Evolutionary conservation across 2,113 vertebrate genomes (phyloP).

Genomic region (Gopherus evgoodei): DNA sequence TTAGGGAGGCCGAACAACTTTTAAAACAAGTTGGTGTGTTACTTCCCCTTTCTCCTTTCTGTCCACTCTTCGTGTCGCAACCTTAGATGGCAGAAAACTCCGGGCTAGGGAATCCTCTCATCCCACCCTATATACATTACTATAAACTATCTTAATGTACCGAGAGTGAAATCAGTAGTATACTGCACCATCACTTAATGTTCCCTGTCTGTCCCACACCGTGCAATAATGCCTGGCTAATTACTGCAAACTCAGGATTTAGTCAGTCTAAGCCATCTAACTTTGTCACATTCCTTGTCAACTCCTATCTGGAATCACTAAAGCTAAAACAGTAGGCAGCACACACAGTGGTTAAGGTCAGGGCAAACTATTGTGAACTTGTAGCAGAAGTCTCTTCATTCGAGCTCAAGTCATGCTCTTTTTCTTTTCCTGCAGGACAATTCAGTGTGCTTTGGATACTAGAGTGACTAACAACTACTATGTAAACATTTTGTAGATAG

Average conservation of each 20-base stretch:
- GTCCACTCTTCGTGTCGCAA: not conserved
- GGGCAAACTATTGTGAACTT: constrained; percentile 11
- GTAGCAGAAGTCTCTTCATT: constrained; percentile 27
- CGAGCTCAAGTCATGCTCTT: not conserved
- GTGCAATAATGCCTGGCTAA: constrained; percentile 28
- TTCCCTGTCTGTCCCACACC: constrained; percentile 30
- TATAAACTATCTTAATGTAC: constrained; percentile 23
- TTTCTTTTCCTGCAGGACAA: constrained; percentile 39
- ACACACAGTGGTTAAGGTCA: constrained; percentile 37
- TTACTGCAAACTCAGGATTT: constrained; percentile 42
- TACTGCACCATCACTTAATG: not conserved
- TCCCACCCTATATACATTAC: not conserved
- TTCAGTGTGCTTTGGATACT: constrained; percentile 31
- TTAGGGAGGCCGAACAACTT: not conserved
- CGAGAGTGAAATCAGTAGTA: not conserved
- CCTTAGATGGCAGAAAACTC: not conserved
- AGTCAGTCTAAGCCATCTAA: constrained; percentile 5
- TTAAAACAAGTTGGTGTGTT: not conserved
- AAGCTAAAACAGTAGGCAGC: not conserved
- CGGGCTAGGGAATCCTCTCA: not conserved
- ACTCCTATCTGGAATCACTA: constrained; percentile 13
- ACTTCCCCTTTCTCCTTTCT: not conserved
- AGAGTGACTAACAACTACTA: not conserved
- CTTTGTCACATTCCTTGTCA: constrained; percentile 33
- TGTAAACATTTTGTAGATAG: not conserved